A percentile compares a stretch with the other conserved stretches of the same genome.
phyloP scores from a whole-genome alignment of 2,797 vertebrate genomes.

The Amazona finschi region DNA sequence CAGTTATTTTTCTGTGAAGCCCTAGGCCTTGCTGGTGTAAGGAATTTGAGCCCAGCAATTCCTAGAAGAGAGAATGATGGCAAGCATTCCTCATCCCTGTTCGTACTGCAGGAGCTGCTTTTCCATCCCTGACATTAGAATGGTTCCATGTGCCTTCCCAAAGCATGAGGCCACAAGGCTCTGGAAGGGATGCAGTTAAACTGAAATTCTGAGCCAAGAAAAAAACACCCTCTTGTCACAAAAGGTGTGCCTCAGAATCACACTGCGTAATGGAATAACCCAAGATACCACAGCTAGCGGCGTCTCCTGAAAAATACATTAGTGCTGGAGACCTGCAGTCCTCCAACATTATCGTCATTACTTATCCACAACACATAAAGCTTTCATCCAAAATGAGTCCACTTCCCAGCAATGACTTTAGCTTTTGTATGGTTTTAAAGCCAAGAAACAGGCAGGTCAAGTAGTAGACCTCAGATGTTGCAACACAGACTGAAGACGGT shows the following conservation, averaged over 20 bases:
- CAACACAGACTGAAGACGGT: background rate
- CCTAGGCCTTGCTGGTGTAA: background rate
- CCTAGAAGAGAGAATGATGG: background rate
- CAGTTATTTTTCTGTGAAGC: background rate
- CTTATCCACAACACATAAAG: slow-evolving; percentile 9
- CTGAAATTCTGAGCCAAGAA: background rate
- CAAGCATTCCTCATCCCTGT: background rate
- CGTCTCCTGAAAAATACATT: slow-evolving; percentile 39
- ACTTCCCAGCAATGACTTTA: background rate
- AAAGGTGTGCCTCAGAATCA: background rate
- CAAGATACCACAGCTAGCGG: background rate
- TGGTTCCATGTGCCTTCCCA: background rate
- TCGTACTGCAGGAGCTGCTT: background rate
- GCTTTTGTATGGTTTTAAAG: background rate
- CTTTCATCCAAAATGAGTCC: background rate
- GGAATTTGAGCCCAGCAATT: background rate
- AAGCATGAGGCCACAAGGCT: background rate
- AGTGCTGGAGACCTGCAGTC: background rate
- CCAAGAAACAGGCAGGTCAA: background rate
- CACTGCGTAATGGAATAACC: background rate
- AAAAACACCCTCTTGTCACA: background rate
- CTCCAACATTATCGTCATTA: background rate
- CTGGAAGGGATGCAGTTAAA: background rate
- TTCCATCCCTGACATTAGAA: background rate
- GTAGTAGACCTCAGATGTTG: background rate